phyloP scores from a whole-genome alignment of 1,140 invertebrate species.

The Homarus americanus region DNA sequence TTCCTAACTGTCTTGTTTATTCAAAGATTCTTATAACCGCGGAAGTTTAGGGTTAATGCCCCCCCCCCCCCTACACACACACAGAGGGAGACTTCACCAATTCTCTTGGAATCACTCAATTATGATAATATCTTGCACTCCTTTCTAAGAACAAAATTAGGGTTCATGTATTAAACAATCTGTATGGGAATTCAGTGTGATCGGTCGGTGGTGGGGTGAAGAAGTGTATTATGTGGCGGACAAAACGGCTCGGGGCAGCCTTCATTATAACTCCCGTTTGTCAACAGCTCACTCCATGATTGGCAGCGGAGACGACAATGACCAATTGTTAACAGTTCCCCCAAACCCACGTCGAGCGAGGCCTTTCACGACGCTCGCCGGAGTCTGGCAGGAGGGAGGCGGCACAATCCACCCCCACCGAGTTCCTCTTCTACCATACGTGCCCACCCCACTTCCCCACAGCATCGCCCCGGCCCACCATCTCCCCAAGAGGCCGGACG shows the following conservation, averaged over 20 bases:
- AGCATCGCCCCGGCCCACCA: not conserved
- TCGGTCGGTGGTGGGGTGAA: constrained; percentile 7
- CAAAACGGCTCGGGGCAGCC: constrained; percentile 13
- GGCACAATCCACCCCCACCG: constrained; percentile 2
- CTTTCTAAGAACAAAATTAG: not conserved
- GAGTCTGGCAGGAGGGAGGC: not conserved
- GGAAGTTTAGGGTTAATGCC: too few relatives aligned
- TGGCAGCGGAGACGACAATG: constrained; percentile 31
- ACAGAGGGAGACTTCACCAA: too few relatives aligned
- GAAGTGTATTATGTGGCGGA: not conserved
- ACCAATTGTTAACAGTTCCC: not conserved
- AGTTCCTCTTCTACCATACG: not conserved
- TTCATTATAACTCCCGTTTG: constrained; percentile 15
- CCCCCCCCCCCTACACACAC: too few relatives aligned
- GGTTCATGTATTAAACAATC: too few relatives aligned
- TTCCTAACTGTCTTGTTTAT: too few relatives aligned
- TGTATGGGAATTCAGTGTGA: too few relatives aligned
- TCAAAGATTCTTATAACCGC: too few relatives aligned
- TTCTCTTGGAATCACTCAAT: too few relatives aligned
- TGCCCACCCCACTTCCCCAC: not conserved
- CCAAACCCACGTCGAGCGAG: constrained; percentile 13
- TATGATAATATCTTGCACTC: too few relatives aligned
- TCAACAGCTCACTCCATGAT: constrained; percentile 30
- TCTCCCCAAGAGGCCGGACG: not conserved
- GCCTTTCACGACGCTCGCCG: not conserved